Conservation (phyloP, 64 coral and sea anemone genomes). For the Montipora sp. region DNA sequence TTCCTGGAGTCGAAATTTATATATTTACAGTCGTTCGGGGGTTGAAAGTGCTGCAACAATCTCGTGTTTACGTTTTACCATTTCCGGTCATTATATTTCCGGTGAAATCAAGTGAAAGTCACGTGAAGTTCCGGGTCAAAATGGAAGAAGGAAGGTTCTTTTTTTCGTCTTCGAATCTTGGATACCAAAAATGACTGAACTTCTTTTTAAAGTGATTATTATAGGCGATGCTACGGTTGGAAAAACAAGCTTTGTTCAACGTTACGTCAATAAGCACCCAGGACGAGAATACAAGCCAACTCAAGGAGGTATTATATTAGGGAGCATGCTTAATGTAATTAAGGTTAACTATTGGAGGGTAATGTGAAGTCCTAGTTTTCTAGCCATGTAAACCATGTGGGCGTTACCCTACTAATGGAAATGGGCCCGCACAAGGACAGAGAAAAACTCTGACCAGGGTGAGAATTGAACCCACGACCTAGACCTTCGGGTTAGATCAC, state of each 20-base stretch:
- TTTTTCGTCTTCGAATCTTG: background rate
- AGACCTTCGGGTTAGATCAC: no score
- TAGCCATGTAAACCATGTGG: no score
- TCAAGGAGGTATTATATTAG: constrained; percentile 88
- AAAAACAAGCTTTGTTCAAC: constrained; percentile 92
- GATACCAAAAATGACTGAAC: constrained; percentile 73
- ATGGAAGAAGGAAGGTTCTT: background rate
- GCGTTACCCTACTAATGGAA: no score
- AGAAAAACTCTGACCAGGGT: no score
- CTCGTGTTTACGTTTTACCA: background rate
- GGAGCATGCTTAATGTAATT: background rate
- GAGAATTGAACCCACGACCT: no score
- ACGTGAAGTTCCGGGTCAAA: constrained; percentile 33
- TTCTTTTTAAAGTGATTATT: constrained; percentile 95
- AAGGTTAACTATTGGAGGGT: no score
- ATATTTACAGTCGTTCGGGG: background rate
- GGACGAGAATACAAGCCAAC: constrained; percentile 90
- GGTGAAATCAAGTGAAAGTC: constrained; percentile 17
- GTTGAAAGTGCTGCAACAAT: background rate
- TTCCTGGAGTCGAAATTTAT: background rate
- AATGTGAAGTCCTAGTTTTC: no score
- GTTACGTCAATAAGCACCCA: constrained; percentile 68
- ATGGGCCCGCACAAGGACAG: no score
- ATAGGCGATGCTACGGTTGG: constrained; percentile 94
- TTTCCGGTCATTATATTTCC: constrained; percentile 16